phyloP scores from a whole-genome alignment of 1,140 invertebrate species.

The Daktulosphaira vitifoliae region DNA sequence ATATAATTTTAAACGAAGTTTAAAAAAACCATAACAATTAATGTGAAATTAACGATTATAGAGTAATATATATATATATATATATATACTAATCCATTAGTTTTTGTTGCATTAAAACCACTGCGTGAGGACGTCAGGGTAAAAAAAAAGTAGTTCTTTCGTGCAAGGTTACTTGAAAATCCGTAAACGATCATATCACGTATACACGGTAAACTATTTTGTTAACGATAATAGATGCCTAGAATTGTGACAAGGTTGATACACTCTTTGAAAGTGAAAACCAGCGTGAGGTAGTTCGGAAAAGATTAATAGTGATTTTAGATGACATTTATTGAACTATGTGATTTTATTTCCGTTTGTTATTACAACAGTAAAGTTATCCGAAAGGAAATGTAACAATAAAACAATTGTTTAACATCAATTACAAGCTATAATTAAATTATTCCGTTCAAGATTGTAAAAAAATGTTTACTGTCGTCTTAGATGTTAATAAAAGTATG shows the following conservation, averaged over 20 bases:
- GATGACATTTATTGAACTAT: neutral
- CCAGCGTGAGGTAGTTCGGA: neutral
- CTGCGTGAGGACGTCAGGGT: neutral
- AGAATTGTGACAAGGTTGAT: neutral
- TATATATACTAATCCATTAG: neutral
- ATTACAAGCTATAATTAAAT: too few species aligned
- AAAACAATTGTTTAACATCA: neutral
- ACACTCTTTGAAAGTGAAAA: conserved; percentile 26
- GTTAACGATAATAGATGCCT: neutral
- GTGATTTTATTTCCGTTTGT: neutral
- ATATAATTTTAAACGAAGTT: neutral
- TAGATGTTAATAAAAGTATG: too few species aligned
- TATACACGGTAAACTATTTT: neutral
- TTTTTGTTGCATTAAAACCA: neutral
- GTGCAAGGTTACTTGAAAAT: neutral
- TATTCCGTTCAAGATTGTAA: too few species aligned
- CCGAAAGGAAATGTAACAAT: neutral
- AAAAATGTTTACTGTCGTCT: too few species aligned
- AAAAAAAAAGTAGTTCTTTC: neutral
- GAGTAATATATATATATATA: too few species aligned
- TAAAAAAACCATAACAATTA: neutral
- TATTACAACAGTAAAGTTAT: neutral
- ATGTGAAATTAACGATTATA: neutral
- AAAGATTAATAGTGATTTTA: neutral
- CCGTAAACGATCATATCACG: neutral